Evolutionary conservation across 2,888 invertebrate genomes (phyloP), one percentile per base, ranked within the genome.

Genomic region (Melikaiella ostensackeni): DNA sequence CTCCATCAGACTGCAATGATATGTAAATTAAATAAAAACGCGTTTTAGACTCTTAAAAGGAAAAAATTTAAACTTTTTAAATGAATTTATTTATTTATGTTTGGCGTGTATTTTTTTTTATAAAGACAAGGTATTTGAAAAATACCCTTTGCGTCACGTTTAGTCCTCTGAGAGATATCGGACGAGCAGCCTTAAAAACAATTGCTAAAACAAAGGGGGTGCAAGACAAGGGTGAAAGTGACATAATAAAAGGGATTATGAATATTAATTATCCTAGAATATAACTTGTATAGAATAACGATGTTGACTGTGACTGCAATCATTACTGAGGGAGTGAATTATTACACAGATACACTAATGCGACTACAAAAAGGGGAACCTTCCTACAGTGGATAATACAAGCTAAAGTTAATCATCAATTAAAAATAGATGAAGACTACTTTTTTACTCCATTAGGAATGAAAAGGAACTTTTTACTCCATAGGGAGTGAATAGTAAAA

Each of bases 291-390:
- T 81, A 84, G 77, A 79, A 81, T 75, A 83, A 82, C 80, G 83
- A 85, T 81, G 87, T 89, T 88, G 85, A 90, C 89, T 91, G 91
- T 91, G 91, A 91, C 91, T 91, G 91, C 91, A 91, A 91, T 91
- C 90, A 89, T 89, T 88, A 88, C 84, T 85, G 84, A 82, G 80
- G 83, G 83, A 81, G 64, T 77, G 75, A 42, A 74, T 63, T 46
- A 75, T 78, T 74, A 75, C 64, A 74, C 66, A 76, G 38, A 42
- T 61, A 11, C 50, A 75, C 73, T 61, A 55, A 76, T 24, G 50
- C 38, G 63, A 33, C 66, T 73, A 76, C n/a, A 64, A 30, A 4
- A 30, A 30, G 30, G 2, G 30, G 30, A 30, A 30, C 30, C 30
- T 4, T 30, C 30, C 30, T 30, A 30, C 30, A 2, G 30, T 30